Evolutionary conservation across 2,113 vertebrate species (phyloP), one percentile per base, ranked within the genome.

Genomic region (Neolamprologus ventralis): DNA sequence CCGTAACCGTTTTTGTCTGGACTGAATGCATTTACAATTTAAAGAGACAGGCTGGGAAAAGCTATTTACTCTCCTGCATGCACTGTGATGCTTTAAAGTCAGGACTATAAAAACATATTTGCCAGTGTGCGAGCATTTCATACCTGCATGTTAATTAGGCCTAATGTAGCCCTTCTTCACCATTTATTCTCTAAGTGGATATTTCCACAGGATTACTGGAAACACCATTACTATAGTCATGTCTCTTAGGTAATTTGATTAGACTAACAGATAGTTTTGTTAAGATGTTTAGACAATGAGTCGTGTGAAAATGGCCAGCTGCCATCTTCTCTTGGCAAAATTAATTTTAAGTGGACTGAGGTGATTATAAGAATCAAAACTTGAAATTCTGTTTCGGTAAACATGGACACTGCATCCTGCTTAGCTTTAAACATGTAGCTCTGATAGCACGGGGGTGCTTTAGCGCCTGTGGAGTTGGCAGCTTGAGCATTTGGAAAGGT

Each of bases 21-120:
- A 68, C 81, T 83, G 63, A 93, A 88, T 80, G 68, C 47, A 81
- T 88, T 88, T 83, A 78, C 51, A 91, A 87, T 91, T 85, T 83
- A 33, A 85, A 93, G 83, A 60, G 45, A 87, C 71, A 63, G 65
- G 57, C 26, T 57, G 28, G 23, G 58, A 53, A 71, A 87, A 89
- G 80, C 60, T 63, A 60, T 84, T 81, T 82, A 49, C 40, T 63
- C 37, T 86, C 63, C 85, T 33, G 58, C 58, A 58, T 71, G 5
- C 14, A 14, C 7, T 19, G 21, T 63, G 31, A 85, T 85, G 37
- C 87, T 68, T 88, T 55, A 82, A 80, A 88, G 80, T 45, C 80
- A 13, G 35, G 53, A 75, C 84, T 81, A 55, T 73, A 85, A 82
- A 90, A 80, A 51, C 23, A 6, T 42, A 21, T 86, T 83, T 85